Conservation (phyloP, 2,113 vertebrate genomes). For the Brevimyrus niger region DNA sequence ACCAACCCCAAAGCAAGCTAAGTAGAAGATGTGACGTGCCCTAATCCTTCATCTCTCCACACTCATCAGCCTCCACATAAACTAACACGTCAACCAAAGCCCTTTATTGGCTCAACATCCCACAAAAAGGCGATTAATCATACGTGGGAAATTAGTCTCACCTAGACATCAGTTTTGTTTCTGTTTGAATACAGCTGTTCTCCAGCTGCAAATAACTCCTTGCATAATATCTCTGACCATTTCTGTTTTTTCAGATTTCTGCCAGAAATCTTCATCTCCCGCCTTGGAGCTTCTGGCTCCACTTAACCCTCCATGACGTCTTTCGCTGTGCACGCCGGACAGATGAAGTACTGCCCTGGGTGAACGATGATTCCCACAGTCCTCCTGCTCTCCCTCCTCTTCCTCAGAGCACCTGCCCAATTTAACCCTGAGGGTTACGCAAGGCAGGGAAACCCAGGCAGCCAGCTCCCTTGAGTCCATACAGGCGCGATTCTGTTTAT, state of each 20-base stretch:
- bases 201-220: background rate
- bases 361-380: background rate
- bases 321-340: background rate
- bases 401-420: background rate
- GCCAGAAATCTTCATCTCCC: background rate
- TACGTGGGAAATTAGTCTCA: background rate
- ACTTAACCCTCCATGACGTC: background rate
- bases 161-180: background rate
- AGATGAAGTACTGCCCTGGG: background rate
- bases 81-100: background rate
- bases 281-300: background rate
- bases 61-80: background rate
- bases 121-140: background rate
- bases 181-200: background rate
- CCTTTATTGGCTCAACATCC: background rate
- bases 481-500: background rate
- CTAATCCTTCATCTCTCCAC: background rate
- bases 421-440: background rate
- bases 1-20: background rate
- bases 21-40: background rate
- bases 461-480: background rate
- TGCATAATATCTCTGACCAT: background rate
- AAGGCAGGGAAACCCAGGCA: background rate
- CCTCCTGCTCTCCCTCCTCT: background rate
- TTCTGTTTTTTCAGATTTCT: background rate